Evolutionary conservation across 1,140 invertebrate genomes (phyloP), one percentile per base, ranked within the genome.

Genomic region (Drosophila busckii): DNA sequence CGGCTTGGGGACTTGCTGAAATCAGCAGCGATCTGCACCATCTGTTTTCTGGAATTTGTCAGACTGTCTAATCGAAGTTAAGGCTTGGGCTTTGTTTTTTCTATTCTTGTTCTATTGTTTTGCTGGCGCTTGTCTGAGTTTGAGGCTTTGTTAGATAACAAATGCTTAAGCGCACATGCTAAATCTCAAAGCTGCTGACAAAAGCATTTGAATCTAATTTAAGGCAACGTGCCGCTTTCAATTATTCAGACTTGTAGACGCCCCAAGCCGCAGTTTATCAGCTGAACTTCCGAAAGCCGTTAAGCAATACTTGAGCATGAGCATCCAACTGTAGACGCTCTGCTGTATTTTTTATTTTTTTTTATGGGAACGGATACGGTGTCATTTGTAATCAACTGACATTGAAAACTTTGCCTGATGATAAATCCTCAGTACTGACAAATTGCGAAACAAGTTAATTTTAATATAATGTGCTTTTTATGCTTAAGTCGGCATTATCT

Each of bases 311-410:
- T 41, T 38, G 16, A 13, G 28, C 53, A 55, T 40, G 28, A 17
- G 4, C 34, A n/a, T 8, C 17, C 19, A 40, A 52, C 42, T 23
- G 38, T 16, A 16, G 7, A 7, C 2, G 19, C 29, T 56, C 44
- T 38, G 42, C 28, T 41, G 8, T 25, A 20, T 17, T 34, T 17
- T 25, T n/a, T 17, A 15, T n/a, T 34, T 12, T n/a, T 12, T 34
- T 31, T 50, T n/a, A n/a, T n/a, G n/a, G 23, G 13, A 31, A 26
- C 38, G 23, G 25, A 46, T 46, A 23, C 42, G 42, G 34, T 61
- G 37, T 16, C 23, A 41, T 45, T 17, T 17, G 56, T 46, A 52
- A 67, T 69, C 48, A 50, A 40, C 42, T 58, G 64, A 63, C 59
- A 68, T 68, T 68, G 52, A 70, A 70, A 58, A 23, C 22, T 29